phyloP scores from a whole-genome alignment of 2,888 invertebrate genomes.

The Nomada flava region DNA sequence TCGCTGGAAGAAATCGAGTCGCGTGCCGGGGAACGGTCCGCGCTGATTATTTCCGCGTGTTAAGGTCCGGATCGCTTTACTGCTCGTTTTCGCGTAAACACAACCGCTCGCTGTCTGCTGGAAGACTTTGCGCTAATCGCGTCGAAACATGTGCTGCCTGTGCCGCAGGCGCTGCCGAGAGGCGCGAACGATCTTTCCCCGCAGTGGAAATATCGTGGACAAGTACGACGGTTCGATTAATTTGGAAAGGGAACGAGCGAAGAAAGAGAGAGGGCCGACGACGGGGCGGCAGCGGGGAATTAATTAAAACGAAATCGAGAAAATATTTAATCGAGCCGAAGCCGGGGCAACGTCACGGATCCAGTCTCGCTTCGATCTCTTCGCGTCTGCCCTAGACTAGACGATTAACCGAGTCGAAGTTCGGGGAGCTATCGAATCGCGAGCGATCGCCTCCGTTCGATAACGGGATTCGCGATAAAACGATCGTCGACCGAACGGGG shows the following conservation, averaged over 20 bases:
- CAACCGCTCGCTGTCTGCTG: slow-evolving; percentile 1
- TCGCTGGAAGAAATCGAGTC: neutral
- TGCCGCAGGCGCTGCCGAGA: neutral
- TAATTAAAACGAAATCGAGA: slow-evolving; percentile 77
- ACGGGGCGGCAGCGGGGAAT: slow-evolving; percentile 27
- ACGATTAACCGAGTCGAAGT: no score
- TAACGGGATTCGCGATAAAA: slow-evolving; percentile 40
- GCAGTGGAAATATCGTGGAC: neutral
- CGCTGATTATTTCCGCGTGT: slow-evolving; percentile 66
- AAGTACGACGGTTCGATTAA: slow-evolving; percentile 67
- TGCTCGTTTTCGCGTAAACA: slow-evolving; percentile 56
- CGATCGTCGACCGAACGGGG: slow-evolving; percentile 3
- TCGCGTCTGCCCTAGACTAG: no score
- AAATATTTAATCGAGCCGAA: slow-evolving; percentile 24
- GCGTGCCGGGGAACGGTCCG: neutral
- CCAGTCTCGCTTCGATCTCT: no score
- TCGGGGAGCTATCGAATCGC: neutral
- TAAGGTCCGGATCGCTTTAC: slow-evolving; percentile 52
- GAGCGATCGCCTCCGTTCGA: slow-evolving; percentile 24
- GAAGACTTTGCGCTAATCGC: no score
- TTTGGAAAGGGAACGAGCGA: slow-evolving; percentile 28
- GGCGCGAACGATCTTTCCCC: neutral
- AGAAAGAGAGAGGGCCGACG: slow-evolving; percentile 8
- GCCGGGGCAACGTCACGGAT: slow-evolving; percentile 2
- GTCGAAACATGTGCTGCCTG: neutral